A percentile compares a stretch with the other conserved stretches of the same genome.
These are phyloP conservation scores for Sardinella longiceps DNA, from an alignment of 2,797 vertebrate genomes.

Conservation along the genomic window DNA sequence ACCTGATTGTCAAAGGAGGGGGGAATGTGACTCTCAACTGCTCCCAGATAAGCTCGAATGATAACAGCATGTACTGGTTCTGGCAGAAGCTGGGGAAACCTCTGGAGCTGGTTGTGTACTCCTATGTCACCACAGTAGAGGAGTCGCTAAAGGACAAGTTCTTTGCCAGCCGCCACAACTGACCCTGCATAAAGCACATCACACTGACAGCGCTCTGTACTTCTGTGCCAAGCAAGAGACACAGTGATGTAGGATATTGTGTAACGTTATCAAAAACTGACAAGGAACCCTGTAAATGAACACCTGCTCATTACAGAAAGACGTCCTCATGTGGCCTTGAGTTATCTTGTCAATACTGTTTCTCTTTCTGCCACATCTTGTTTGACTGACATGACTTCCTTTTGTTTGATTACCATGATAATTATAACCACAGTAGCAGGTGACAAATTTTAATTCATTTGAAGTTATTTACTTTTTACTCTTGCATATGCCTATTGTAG, in stretches of 20 bases:
- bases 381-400: background rate
- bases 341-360: background rate
- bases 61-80: constrained; percentile 56
- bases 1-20: constrained; percentile 28
- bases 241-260: constrained; percentile 37
- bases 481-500: no score
- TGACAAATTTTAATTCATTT: background rate
- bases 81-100: constrained; percentile 32
- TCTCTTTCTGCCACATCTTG: background rate
- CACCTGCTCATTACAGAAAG: constrained; percentile 30
- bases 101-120: constrained; percentile 41
- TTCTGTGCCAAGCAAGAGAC: constrained; percentile 57
- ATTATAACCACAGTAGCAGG: background rate
- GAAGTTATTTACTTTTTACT: no score
- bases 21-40: constrained; percentile 46
- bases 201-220: constrained; percentile 48
- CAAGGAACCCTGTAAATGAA: background rate
- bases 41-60: constrained; percentile 37
- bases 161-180: constrained; percentile 29
- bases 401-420: background rate
- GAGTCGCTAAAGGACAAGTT: constrained; percentile 39
- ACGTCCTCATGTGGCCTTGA: background rate
- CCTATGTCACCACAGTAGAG: constrained; percentile 33
- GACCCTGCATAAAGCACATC: constrained; percentile 29
- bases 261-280: constrained; percentile 51